phyloP scores from a whole-genome alignment of 2,888 invertebrate species.

The Heliconius hortense region DNA sequence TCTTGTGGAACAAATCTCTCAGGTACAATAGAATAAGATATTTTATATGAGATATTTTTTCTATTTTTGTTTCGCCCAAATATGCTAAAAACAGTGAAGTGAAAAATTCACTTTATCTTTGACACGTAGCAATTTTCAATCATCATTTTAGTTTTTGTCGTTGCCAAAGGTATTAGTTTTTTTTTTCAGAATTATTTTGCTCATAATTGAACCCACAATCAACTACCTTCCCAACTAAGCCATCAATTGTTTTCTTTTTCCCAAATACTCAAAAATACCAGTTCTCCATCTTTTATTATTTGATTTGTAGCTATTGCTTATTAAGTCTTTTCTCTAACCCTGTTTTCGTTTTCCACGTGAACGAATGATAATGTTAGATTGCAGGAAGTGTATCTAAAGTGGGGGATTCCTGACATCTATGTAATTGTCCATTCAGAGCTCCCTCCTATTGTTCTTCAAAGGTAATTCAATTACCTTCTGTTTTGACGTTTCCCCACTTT shows the following conservation, averaged over 20 bases:
- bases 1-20: too few species aligned
- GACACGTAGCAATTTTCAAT: too few species aligned
- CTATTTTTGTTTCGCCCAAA: too few species aligned
- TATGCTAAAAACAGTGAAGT: too few species aligned
- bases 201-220: background rate
- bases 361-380: conserved; percentile 33
- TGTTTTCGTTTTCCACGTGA: conserved; percentile 10
- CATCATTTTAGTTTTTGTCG: too few species aligned
- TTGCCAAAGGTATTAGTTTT: too few species aligned
- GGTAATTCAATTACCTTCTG: conserved; percentile 33
- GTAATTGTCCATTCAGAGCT: conserved; percentile 32
- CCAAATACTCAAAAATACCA: background rate
- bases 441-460: conserved; percentile 31
- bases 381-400: conserved; percentile 40
- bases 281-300: background rate
- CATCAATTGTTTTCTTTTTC: background rate
- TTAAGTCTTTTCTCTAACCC: background rate
- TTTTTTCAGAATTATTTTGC: background rate
- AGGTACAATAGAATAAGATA: too few species aligned
- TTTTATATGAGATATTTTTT: too few species aligned
- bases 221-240: background rate
- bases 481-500: conserved; percentile 32
- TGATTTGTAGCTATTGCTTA: background rate
- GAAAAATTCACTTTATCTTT: too few species aligned
- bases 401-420: conserved; percentile 30